phyloP scores from a whole-genome alignment of 2,888 invertebrate genomes.

The Drosophila bunnanda region DNA sequence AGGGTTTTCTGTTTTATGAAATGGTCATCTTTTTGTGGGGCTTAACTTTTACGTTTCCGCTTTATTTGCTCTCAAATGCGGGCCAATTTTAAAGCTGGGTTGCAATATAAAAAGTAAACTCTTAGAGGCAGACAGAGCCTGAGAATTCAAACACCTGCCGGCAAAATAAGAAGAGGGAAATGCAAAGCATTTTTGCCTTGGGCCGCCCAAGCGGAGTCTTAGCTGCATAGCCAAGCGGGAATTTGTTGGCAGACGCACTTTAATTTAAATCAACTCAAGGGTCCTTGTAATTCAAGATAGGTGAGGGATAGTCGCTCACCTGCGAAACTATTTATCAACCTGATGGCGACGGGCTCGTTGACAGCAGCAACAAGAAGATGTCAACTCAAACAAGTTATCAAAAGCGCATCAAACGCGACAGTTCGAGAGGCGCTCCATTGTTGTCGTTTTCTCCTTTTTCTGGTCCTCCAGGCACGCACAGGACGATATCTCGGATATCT shows the following conservation, averaged over 20 bases:
- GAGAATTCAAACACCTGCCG: constrained; percentile 56
- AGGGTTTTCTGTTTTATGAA: background rate
- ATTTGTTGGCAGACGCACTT: constrained; percentile 35
- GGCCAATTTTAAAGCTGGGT: constrained; percentile 29
- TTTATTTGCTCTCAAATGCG: constrained; percentile 19
- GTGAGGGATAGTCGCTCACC: constrained; percentile 15
- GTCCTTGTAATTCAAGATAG: constrained; percentile 24
- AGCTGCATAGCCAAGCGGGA: constrained; percentile 9
- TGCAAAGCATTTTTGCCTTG: constrained; percentile 11
- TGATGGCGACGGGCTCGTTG: constrained; percentile 48
- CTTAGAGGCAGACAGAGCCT: constrained; percentile 21
- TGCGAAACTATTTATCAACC: constrained; percentile 70
- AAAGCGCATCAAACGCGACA: constrained; percentile 68
- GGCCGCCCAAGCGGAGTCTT: constrained; percentile 1
- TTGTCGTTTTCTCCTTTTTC: constrained; percentile 21
- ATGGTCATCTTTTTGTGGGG: no score
- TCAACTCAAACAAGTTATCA: constrained; percentile 72
- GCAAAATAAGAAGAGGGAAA: constrained; percentile 12
- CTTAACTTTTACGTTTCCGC: constrained; percentile 15
- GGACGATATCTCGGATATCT: constrained; percentile 43
- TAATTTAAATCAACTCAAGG: constrained; percentile 40
- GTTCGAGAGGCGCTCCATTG: constrained; percentile 39
- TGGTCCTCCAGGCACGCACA: constrained; percentile 59
- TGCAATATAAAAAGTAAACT: constrained; percentile 7
- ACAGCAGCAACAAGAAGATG: constrained; percentile 41